Evolutionary conservation across 2,113 vertebrate genomes (phyloP).

Genomic region (Oreochromis tanganicae): DNA sequence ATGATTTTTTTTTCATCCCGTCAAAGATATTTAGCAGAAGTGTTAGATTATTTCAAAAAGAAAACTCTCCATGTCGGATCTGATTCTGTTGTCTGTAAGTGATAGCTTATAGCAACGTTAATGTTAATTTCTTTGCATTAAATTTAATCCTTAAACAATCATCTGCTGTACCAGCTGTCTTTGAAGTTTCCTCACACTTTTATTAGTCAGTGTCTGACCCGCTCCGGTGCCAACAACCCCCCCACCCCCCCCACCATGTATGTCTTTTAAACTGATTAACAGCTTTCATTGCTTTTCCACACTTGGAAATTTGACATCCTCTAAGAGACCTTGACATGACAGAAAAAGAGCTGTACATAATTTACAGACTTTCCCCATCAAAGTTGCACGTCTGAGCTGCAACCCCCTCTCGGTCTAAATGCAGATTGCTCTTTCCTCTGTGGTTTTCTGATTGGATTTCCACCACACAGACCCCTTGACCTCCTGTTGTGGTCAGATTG

Average conservation of each 20-base stretch:
- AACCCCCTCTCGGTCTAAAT: background rate
- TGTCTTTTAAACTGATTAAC: background rate
- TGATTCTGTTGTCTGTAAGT: background rate
- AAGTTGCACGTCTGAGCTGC: background rate
- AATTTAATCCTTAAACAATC: background rate
- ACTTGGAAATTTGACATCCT: background rate
- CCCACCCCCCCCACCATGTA: fast-evolving
- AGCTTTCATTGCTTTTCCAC: background rate
- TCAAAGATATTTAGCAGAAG: background rate
- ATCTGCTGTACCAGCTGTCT: background rate
- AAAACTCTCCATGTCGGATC: background rate
- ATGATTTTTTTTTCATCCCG: background rate
- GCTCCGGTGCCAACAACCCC: background rate
- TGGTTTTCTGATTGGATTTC: slow-evolving; percentile 45
- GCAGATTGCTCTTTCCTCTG: slow-evolving; percentile 31
- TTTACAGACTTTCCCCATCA: slow-evolving; percentile 13
- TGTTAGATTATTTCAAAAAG: background rate
- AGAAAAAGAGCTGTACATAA: background rate
- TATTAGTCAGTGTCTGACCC: background rate
- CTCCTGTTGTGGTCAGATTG: slow-evolving; percentile 16
- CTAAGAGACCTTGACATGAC: background rate
- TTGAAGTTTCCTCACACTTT: background rate
- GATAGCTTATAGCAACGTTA: background rate
- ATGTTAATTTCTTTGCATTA: background rate
- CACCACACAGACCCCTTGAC: slow-evolving; percentile 14